Percentiles rank a stretch among this genome's conserved stretches.
Conservation (phyloP, 2,888 invertebrate species). For the Tortricodes alternella region DNA sequence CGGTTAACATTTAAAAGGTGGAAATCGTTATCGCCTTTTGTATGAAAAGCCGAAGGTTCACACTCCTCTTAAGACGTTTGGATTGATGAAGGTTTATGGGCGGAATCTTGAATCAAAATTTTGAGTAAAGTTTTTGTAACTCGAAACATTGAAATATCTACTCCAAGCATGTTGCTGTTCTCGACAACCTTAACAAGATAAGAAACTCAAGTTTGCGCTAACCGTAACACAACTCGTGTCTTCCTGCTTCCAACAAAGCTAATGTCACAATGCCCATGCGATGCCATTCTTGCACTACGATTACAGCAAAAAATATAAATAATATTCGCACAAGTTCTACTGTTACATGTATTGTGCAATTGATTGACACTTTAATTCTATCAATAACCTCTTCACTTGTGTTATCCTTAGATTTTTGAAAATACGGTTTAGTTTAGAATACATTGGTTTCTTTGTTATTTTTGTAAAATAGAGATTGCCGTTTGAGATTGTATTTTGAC, state of each 20-base stretch:
- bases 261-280: slow-evolving; percentile 45
- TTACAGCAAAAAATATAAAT: slow-evolving; percentile 53
- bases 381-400: slow-evolving; percentile 17
- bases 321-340: slow-evolving; percentile 70
- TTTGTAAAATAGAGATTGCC: slow-evolving; percentile 52
- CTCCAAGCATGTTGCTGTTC: slow-evolving; percentile 38
- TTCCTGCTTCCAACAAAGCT: slow-evolving; percentile 47
- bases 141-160: too few species aligned
- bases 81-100: too few species aligned
- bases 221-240: slow-evolving; percentile 48
- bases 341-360: slow-evolving; percentile 63
- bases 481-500: slow-evolving; percentile 77
- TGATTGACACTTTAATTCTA: slow-evolving; percentile 37
- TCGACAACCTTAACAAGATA: slow-evolving; percentile 32
- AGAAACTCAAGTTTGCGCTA: slow-evolving; percentile 41
- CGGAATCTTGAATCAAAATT: too few species aligned
- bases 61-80: too few species aligned
- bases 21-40: too few species aligned
- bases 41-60: too few species aligned
- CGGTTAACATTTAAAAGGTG: too few species aligned
- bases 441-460: neutral
- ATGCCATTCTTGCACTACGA: slow-evolving; percentile 45
- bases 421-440: neutral
- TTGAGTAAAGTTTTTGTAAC: too few species aligned
- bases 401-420: neutral